phyloP scores from a whole-genome alignment of 2,888 invertebrate species.

The Ophonus ardosiacus region DNA sequence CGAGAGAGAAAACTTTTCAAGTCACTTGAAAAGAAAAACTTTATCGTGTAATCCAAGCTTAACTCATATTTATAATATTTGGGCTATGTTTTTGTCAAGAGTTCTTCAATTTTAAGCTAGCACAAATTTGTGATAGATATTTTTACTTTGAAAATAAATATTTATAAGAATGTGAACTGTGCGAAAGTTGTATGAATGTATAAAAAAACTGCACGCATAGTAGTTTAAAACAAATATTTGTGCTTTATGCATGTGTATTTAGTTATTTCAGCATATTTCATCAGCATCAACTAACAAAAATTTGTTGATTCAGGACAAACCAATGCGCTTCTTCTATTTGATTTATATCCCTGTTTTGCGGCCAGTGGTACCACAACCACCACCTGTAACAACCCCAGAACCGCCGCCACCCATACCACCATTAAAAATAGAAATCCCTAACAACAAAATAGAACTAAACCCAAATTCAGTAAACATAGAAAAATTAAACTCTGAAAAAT shows the following conservation, averaged over 20 bases:
- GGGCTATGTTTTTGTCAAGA: too few relatives aligned
- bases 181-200: too few relatives aligned
- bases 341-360: constrained; percentile 75
- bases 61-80: too few relatives aligned
- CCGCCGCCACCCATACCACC: constrained; percentile 45
- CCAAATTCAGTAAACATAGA: not conserved
- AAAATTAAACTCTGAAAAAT: not conserved
- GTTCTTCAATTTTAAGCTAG: too few relatives aligned
- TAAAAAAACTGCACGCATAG: not conserved
- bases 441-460: constrained; percentile 27
- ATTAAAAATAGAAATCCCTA: constrained; percentile 48
- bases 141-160: too few relatives aligned
- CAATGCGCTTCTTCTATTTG: constrained; percentile 82
- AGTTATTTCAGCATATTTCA: constrained; percentile 16
- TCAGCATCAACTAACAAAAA: not conserved
- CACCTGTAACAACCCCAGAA: constrained; percentile 56
- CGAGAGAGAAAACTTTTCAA: too few relatives aligned
- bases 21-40: too few relatives aligned
- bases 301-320: constrained; percentile 77
- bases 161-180: too few relatives aligned
- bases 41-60: too few relatives aligned
- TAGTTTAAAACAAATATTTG: constrained; percentile 9
- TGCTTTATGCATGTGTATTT: not conserved
- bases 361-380: constrained; percentile 72
- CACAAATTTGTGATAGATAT: too few relatives aligned